phyloP scores from a whole-genome alignment of 92 coral and sea anemone genomes.

The Porites cylindrica region DNA sequence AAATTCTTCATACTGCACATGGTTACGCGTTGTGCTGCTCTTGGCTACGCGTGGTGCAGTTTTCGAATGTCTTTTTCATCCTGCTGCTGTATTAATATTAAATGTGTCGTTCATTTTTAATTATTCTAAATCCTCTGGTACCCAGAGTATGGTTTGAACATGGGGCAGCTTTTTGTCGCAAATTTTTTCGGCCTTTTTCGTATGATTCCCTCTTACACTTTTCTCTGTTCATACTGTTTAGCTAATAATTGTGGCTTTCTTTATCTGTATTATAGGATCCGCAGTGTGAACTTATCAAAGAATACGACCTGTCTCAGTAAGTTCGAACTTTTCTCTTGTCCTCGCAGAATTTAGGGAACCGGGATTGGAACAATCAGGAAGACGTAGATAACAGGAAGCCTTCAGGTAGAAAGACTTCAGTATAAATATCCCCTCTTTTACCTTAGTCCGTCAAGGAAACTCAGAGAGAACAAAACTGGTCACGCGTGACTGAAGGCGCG shows the following conservation, averaged over 20 bases:
- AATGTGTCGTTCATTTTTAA: too few relatives aligned
- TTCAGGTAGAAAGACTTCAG: neutral
- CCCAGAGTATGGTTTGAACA: neutral
- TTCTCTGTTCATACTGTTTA: too few relatives aligned
- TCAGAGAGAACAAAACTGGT: too few relatives aligned
- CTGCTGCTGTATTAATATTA: too few relatives aligned
- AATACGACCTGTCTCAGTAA: slow-evolving; percentile 95
- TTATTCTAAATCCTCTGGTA: too few relatives aligned
- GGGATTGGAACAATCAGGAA: slow-evolving; percentile 21
- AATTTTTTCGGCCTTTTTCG: neutral
- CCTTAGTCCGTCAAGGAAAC: too few relatives aligned
- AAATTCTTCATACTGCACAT: too few relatives aligned
- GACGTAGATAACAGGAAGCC: neutral
- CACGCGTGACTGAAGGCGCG: too few relatives aligned
- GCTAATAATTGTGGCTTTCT: neutral
- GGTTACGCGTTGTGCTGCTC: too few relatives aligned
- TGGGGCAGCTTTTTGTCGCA: neutral
- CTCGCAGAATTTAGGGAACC: neutral
- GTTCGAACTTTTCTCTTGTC: slow-evolving; percentile 22
- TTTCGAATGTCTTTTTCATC: too few relatives aligned
- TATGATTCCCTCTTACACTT: neutral
- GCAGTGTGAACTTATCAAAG: slow-evolving; percentile 81
- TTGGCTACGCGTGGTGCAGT: too few relatives aligned
- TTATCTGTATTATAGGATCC: slow-evolving; percentile 77
- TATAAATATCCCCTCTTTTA: too few relatives aligned